Conservation (phyloP, 1,140 invertebrate species). For the Diabrotica undecimpunctata region DNA sequence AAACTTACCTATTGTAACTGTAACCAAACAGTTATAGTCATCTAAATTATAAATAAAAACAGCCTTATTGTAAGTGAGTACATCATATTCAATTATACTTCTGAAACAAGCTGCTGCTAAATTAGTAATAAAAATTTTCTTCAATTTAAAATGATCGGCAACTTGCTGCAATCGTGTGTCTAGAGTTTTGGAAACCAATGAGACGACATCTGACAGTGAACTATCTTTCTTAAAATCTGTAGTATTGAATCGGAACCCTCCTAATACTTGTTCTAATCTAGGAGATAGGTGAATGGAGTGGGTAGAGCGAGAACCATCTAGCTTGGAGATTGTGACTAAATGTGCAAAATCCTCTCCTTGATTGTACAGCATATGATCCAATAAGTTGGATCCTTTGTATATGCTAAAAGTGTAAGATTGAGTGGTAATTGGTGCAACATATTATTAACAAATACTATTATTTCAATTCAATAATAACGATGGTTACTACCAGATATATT, state of each 20-base stretch:
- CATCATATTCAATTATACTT: conserved; percentile 45
- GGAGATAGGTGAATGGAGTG: conserved; percentile 39
- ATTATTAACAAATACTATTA: no score
- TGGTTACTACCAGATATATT: no score
- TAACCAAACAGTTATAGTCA: conserved; percentile 39
- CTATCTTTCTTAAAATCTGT: conserved; percentile 34
- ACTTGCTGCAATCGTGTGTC: conserved; percentile 34
- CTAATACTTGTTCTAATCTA: conserved; percentile 39
- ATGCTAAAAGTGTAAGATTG: neutral
- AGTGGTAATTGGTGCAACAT: no score
- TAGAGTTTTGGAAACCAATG: conserved; percentile 31
- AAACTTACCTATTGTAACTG: conserved; percentile 37
- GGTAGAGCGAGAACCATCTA: conserved; percentile 34
- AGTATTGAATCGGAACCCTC: conserved; percentile 27
- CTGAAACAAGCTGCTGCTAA: conserved; percentile 34
- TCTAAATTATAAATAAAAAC: conserved; percentile 38
- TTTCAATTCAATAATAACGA: no score
- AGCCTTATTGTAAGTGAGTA: conserved; percentile 35
- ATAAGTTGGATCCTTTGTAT: conserved; percentile 5
- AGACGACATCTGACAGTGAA: conserved; percentile 37
- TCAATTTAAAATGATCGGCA: conserved; percentile 34
- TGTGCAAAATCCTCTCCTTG: conserved; percentile 37
- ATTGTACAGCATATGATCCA: conserved; percentile 29
- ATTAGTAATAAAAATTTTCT: conserved; percentile 38
- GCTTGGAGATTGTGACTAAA: conserved; percentile 37